Percentiles rank a stretch among this genome's conserved stretches.
Conservation (phyloP, 2,113 vertebrate species). For the Eulemur rufifrons region DNA sequence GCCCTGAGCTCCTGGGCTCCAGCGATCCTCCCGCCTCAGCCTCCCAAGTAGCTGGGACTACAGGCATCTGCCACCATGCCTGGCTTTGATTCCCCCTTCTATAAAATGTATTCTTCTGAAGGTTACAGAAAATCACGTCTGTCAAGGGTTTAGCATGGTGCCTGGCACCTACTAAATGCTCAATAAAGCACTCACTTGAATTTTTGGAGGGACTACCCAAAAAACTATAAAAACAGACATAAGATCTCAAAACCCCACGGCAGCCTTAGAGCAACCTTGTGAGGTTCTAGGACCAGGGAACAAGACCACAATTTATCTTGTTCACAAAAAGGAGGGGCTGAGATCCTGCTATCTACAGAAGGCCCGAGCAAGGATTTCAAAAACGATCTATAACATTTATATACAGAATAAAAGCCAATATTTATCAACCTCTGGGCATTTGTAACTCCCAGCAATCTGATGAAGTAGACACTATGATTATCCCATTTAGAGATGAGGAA, state of each 20-base stretch:
- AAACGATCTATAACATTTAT: neutral
- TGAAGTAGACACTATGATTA: neutral
- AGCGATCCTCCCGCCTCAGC: neutral
- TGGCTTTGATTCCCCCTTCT: neutral
- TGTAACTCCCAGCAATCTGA: neutral
- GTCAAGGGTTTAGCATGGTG: neutral
- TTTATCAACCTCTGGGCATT: neutral
- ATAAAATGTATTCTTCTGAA: neutral
- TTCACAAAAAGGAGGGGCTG: neutral
- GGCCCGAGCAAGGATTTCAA: neutral
- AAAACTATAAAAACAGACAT: neutral
- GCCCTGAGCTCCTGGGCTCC: neutral
- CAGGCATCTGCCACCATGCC: neutral
- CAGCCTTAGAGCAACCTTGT: neutral
- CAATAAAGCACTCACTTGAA: neutral
- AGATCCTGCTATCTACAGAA: neutral
- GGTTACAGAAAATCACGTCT: neutral
- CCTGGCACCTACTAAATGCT: neutral
- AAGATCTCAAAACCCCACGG: neutral
- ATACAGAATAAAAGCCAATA: neutral
- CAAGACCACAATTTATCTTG: neutral
- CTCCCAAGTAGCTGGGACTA: neutral
- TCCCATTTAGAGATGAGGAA: neutral
- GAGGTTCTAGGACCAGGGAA: neutral
- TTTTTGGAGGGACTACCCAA: neutral